Evolutionary conservation across 2,888 invertebrate species (phyloP).

Genomic region (Thymelicus lineola): DNA sequence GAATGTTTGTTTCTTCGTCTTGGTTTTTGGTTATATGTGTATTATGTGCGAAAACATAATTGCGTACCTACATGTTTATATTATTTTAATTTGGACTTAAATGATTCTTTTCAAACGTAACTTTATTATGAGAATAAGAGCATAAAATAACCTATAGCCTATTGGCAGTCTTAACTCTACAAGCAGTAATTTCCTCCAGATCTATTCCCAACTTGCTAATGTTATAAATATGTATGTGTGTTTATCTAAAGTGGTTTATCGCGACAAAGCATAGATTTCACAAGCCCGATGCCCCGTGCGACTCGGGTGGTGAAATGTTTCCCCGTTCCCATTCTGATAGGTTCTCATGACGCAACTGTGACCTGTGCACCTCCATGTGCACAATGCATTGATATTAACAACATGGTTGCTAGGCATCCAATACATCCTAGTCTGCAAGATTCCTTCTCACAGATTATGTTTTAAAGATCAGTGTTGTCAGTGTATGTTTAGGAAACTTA

Average conservation of each 20-base stretch:
- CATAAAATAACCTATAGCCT: too few relatives aligned
- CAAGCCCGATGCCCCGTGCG: conserved; percentile 23
- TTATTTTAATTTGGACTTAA: too few relatives aligned
- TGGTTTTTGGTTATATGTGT: too few relatives aligned
- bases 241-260: conserved; percentile 1
- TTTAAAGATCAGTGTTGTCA: neutral
- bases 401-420: neutral
- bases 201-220: neutral
- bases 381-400: neutral
- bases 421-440: neutral
- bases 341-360: conserved; percentile 5
- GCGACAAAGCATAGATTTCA: conserved; percentile 22
- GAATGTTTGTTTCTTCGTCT: too few relatives aligned
- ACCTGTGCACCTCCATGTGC: neutral
- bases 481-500: too few relatives aligned
- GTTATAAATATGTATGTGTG: neutral
- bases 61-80: too few relatives aligned
- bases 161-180: neutral
- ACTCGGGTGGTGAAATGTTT: conserved; percentile 16
- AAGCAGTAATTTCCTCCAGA: neutral
- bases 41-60: too few relatives aligned
- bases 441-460: neutral
- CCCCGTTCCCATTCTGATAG: conserved; percentile 17
- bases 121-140: too few relatives aligned
- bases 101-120: too few relatives aligned